Percentiles rank a stretch among this genome's conserved stretches.
These are phyloP conservation scores for Isotomurus palustris DNA, from an alignment of 2,888 invertebrate species.

Conservation along the genomic window DNA sequence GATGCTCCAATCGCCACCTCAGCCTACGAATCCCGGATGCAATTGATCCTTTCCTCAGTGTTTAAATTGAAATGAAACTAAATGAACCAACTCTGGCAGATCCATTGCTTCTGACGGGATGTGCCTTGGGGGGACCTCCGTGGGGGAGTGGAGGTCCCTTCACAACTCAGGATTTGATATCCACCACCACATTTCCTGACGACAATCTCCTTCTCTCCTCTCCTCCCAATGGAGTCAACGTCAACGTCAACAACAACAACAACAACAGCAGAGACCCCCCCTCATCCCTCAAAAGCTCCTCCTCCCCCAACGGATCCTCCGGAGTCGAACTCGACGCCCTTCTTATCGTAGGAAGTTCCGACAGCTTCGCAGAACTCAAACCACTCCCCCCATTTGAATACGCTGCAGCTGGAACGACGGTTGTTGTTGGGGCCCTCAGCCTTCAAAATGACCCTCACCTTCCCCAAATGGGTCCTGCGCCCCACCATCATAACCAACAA, in stretches of 20 bases:
- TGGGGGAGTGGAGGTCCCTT: conserved; percentile 35
- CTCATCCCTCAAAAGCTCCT: conserved; percentile 14
- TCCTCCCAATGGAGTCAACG: conserved; percentile 11
- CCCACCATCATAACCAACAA: conserved; percentile 5
- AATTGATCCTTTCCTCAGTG: too few species aligned
- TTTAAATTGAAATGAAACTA: too few species aligned
- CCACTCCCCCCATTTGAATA: conserved; percentile 70
- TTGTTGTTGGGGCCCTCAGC: conserved; percentile 19
- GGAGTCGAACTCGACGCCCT: conserved; percentile 35
- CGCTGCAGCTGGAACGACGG: conserved; percentile 24
- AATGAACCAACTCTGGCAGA: conserved; percentile 42
- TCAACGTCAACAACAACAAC: conserved; percentile 12
- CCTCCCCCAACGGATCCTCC: conserved; percentile 21
- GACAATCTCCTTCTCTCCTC: conserved; percentile 32
- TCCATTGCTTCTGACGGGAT: conserved; percentile 40
- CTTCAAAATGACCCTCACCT: conserved; percentile 42
- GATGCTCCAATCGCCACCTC: too few species aligned
- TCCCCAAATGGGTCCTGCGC: conserved; percentile 43
- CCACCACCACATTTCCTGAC: conserved; percentile 40
- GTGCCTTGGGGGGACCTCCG: conserved; percentile 37
- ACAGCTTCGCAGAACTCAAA: conserved; percentile 74
- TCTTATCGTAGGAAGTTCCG: conserved; percentile 53
- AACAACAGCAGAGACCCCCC: conserved; percentile 11
- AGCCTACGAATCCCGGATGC: too few species aligned
- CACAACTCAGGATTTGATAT: conserved; percentile 40